Evolutionary conservation across 2,888 invertebrate genomes (phyloP).

Genomic region (Labia minor): DNA sequence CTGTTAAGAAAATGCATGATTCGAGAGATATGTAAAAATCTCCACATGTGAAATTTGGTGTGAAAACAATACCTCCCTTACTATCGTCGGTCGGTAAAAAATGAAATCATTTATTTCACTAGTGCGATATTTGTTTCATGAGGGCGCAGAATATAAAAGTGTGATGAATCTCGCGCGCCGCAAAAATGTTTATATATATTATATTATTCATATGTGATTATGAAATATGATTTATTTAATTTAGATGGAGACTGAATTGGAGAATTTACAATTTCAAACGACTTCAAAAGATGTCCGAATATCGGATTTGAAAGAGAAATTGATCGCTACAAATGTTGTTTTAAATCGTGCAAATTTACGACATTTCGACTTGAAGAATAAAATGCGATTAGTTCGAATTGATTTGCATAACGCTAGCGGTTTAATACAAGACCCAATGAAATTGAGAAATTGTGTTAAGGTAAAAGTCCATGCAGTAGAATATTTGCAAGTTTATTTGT

Average conservation of each 20-base stretch:
- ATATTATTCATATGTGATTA: no score
- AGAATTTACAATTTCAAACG: constrained; percentile 65
- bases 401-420: constrained; percentile 72
- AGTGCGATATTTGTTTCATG: no score
- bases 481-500: background rate
- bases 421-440: constrained; percentile 62
- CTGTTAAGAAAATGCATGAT: no score
- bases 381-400: constrained; percentile 60
- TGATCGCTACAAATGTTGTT: constrained; percentile 59
- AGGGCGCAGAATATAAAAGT: no score
- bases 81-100: no score
- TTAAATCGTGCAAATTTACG: constrained; percentile 49
- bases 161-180: no score
- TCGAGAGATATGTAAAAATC: no score
- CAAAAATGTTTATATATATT: no score
- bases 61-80: no score
- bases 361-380: constrained; percentile 44
- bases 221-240: background rate
- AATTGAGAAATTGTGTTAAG: constrained; percentile 44
- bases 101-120: no score
- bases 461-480: constrained; percentile 35
- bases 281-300: constrained; percentile 60
- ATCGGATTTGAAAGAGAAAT: constrained; percentile 64
- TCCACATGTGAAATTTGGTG: no score
- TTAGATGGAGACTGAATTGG: constrained; percentile 68